Conservation (phyloP, 2,113 vertebrate species). For the Malurus alboscapulatus region DNA sequence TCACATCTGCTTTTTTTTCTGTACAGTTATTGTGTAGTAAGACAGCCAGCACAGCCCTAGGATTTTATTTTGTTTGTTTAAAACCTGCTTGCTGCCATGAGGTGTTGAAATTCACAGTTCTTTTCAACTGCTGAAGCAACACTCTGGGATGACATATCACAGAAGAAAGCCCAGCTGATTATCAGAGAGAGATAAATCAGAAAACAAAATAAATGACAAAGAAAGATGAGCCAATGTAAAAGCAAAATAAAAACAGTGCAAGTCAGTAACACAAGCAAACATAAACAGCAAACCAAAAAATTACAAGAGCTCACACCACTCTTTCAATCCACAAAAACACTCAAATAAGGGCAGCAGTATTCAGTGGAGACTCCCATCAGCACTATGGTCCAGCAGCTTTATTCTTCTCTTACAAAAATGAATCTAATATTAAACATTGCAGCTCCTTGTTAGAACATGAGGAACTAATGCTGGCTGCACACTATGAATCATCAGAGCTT, state of each 20-base stretch:
- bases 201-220: not conserved
- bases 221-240: not conserved
- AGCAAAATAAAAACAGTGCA: not conserved
- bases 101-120: not conserved
- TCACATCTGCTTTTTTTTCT: not conserved
- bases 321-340: not conserved
- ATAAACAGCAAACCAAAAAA: not conserved
- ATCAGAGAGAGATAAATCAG: not conserved
- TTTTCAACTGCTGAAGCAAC: not conserved
- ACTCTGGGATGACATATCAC: not conserved
- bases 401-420: not conserved
- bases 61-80: not conserved
- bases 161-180: not conserved
- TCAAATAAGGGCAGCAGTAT: not conserved
- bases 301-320: not conserved
- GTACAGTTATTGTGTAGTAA: not conserved
- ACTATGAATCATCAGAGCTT: conserved; percentile 13
- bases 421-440: conserved; percentile 1
- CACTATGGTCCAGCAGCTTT: not conserved
- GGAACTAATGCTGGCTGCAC: not conserved
- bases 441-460: conserved; percentile 1
- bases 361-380: not conserved
- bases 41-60: not conserved
- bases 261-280: not conserved
- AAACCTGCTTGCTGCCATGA: not conserved